These are phyloP conservation scores for Budorcas taxicolor DNA, from an alignment of 2,113 vertebrate species.

Conservation along the genomic window DNA sequence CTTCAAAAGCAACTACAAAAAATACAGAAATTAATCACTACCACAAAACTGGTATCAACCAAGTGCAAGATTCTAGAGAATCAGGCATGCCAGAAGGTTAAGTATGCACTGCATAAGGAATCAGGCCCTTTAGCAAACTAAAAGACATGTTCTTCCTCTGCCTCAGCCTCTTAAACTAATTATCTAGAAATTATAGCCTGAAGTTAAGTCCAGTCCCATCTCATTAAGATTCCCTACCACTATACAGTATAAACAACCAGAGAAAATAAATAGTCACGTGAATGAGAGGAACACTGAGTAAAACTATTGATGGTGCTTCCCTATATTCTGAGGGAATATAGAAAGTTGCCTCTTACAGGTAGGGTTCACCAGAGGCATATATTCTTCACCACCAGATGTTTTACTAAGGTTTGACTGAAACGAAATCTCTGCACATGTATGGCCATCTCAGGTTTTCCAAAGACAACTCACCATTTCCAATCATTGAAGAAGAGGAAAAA, in stretches of 20 bases:
- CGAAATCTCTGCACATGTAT: neutral
- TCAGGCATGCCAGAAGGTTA: neutral
- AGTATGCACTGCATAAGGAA: neutral
- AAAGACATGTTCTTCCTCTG: neutral
- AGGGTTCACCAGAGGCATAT: neutral
- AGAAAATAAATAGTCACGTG: neutral
- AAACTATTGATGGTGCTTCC: neutral
- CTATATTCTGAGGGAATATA: conserved; percentile 18
- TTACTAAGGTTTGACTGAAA: neutral
- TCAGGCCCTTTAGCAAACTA: conserved; percentile 9
- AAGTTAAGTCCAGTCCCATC: neutral
- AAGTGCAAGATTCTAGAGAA: conserved; percentile 21
- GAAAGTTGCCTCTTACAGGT: neutral
- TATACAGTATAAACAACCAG: neutral
- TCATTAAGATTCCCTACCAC: conserved; percentile 34
- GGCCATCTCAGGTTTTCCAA: neutral
- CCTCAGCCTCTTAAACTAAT: conserved; percentile 30
- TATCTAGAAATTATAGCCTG: conserved; percentile 54
- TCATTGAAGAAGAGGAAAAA: neutral
- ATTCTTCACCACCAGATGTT: neutral
- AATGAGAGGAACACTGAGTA: neutral
- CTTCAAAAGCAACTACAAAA: neutral
- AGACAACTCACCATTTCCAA: neutral
- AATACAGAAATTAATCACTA: conserved; percentile 43
- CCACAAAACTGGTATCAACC: conserved; percentile 8